These are phyloP conservation scores for Argyresthia albistria DNA, from an alignment of 2,888 invertebrate species.

Conservation along the genomic window DNA sequence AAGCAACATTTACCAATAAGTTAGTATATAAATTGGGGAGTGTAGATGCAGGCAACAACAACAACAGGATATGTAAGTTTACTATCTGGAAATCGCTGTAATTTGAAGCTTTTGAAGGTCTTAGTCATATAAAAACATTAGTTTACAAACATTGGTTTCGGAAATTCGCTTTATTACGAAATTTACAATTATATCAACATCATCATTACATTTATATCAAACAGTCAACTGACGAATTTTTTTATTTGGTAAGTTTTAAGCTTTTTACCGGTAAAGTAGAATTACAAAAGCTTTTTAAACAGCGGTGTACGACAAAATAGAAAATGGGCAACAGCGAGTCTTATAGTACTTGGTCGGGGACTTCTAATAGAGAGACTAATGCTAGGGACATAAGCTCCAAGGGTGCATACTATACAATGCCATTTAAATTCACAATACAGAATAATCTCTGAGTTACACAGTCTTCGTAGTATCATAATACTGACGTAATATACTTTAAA, in stretches of 20 bases:
- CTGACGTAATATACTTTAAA: constrained; percentile 29
- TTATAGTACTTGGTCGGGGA: constrained; percentile 69
- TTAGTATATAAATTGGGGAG: too few species aligned
- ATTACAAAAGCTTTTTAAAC: not conserved
- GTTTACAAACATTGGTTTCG: not conserved
- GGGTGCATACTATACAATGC: constrained; percentile 57
- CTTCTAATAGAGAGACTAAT: constrained; percentile 57
- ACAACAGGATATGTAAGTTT: too few species aligned
- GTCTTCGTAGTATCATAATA: constrained; percentile 65
- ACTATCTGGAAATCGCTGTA: too few species aligned
- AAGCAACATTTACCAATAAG: too few species aligned
- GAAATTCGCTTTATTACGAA: not conserved
- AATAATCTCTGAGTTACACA: constrained; percentile 61
- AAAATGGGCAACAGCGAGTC: constrained; percentile 45
- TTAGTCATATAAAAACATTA: not conserved
- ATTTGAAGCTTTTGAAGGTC: too few species aligned
- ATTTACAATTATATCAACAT: not conserved
- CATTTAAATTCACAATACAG: constrained; percentile 40
- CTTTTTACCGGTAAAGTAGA: not conserved
- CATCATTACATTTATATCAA: not conserved
- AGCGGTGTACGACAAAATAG: constrained; percentile 15
- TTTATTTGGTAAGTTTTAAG: not conserved
- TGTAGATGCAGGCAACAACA: too few species aligned
- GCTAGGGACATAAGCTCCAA: constrained; percentile 67
- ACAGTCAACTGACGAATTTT: not conserved